A percentile compares a stretch with the other conserved stretches of the same genome.
Conservation (phyloP, 2,888 invertebrate genomes). For the Kuschelorhynchus macadamiae region DNA sequence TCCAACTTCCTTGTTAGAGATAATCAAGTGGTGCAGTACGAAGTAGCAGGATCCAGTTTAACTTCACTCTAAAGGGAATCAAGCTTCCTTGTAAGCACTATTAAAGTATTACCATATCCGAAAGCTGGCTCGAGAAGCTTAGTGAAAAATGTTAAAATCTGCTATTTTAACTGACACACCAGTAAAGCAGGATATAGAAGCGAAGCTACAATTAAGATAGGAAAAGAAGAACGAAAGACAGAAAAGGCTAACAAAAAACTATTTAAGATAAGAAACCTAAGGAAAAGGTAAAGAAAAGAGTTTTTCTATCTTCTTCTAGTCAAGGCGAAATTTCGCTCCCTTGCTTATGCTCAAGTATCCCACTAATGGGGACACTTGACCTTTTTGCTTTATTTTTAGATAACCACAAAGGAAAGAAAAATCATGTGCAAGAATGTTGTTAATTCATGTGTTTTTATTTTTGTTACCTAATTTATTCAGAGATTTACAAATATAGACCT, state of each 20-base stretch:
- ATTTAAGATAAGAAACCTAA: background rate
- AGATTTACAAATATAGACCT: no score
- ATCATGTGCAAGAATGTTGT: no score
- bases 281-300: slow-evolving; percentile 3
- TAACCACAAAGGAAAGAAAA: no score
- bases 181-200: slow-evolving; percentile 48
- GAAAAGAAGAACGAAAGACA: slow-evolving; percentile 12
- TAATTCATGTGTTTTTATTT: no score
- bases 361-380: no score
- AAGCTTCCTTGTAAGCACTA: background rate
- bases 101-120: slow-evolving; percentile 47
- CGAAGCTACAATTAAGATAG: slow-evolving; percentile 35
- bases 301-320: slow-evolving; percentile 2
- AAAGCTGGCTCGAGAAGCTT: slow-evolving; percentile 41
- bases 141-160: slow-evolving; percentile 48
- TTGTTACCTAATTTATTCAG: no score
- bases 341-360: no score
- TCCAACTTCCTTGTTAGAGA: no score
- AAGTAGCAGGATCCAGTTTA: no score
- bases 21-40: no score
- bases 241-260: background rate
- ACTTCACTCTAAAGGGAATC: background rate
- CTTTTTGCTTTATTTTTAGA: no score
- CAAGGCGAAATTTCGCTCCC: background rate
- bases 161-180: slow-evolving; percentile 54